Evolutionary conservation across 2,113 vertebrate genomes (phyloP), one percentile per base, ranked within the genome.

Genomic region (Lasiurus cinereus): DNA sequence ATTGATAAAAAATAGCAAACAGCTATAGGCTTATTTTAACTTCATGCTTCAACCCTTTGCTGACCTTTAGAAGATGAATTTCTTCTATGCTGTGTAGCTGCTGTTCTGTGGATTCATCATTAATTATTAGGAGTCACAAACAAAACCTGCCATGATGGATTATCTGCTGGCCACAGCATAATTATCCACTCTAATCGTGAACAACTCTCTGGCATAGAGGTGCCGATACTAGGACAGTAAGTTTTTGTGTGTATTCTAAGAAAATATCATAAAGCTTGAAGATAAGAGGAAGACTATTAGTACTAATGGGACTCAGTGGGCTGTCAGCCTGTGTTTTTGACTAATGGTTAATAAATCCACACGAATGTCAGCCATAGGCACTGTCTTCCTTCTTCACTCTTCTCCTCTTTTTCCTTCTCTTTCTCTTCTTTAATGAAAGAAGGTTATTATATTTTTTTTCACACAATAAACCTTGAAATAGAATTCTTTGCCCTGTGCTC

Each of bases 41-140:
- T 97, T 96, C 94, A 80, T 82, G 94, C 67, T 97, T 91, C 92
- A 97, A 96, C 96, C 91, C 96, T 89, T 84, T 80, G 64, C 59
- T 97, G 96, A 96, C 97, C 97, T 98, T 98, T 97, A 95, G 86
- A 98, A 98, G 96, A 98, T 96, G 97, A 97, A 98, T 98, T 98
- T 98, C 95, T 96, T 94, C 94, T 97, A 50, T 70, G 54, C 87
- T 80, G 19, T 91, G 76, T 96, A 94, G 96, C 88, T 97, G 90
- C 95, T 97, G 86, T 96, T 97, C 59, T 89, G 93, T 59, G 46
- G 85, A 77, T 93, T 97, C 78, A 66, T 94, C 96, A 97, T 98
- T 98, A 98, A 98, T 98, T 98, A 98, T 96, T 83, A 95, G 43
- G 83, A 13, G 0, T 82, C 93, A 94, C 94, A 96, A 97, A 97